Conservation (phyloP, 2,888 invertebrate species). For the Seira musarum region DNA sequence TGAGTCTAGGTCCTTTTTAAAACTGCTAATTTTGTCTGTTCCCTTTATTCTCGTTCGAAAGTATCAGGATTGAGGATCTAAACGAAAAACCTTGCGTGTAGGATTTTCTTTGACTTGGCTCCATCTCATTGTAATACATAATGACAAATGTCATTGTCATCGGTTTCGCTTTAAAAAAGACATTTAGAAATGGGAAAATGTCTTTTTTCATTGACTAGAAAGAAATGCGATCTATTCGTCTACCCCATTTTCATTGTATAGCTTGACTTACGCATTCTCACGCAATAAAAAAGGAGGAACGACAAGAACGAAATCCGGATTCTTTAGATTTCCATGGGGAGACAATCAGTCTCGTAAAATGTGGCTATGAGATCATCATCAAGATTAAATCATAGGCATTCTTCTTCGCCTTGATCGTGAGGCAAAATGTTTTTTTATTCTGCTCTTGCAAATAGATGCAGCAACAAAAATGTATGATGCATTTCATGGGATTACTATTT, state of each 20-base stretch:
- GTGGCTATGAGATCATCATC: constrained; percentile 4
- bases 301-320: background rate
- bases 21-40: too few relatives aligned
- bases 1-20: too few relatives aligned
- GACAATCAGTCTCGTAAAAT: constrained; percentile 12
- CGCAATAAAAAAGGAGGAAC: background rate
- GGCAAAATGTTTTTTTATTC: background rate
- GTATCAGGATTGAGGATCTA: too few relatives aligned
- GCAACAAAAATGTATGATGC: background rate
- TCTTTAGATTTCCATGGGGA: background rate
- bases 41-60: too few relatives aligned
- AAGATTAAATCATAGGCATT: background rate
- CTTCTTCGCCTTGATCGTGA: too few relatives aligned
- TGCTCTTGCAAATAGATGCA: background rate
- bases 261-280: constrained; percentile 1
- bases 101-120: too few relatives aligned
- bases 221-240: background rate
- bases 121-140: background rate
- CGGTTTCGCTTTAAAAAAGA: constrained; percentile 1
- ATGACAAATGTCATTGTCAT: constrained; percentile 28
- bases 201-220: background rate
- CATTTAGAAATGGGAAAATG: background rate
- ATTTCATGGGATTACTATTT: background rate
- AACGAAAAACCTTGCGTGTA: too few relatives aligned
- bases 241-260: background rate